phyloP scores from a whole-genome alignment of 92 coral and sea anemone species.

The Phenganax marumi region DNA sequence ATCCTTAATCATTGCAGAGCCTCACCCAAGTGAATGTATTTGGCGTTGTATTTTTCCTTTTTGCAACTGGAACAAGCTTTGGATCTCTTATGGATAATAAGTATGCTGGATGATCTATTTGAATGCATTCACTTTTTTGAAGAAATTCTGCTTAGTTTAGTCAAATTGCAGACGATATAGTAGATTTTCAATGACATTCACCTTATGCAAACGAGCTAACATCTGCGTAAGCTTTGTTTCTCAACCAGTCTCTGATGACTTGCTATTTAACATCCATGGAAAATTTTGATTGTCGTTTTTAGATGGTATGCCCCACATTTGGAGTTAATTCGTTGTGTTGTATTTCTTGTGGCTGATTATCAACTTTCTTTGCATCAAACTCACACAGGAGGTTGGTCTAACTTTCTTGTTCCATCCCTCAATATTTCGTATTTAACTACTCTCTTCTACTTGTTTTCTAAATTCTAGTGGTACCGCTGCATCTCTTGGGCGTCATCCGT shows the following conservation, averaged over 20 bases:
- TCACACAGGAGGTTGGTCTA: slow-evolving; percentile 65
- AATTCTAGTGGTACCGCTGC: slow-evolving; percentile 61
- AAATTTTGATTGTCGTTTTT: not conserved
- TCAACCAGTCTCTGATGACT: not conserved
- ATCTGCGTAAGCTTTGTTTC: not conserved
- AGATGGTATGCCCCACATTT: slow-evolving; percentile 85
- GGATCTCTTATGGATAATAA: slow-evolving; percentile 85
- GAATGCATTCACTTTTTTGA: no score
- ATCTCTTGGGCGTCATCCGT: slow-evolving; percentile 52
- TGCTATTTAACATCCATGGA: no score
- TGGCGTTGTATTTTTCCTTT: slow-evolving; percentile 65
- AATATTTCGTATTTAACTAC: not conserved
- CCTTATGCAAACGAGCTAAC: no score
- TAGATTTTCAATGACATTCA: no score
- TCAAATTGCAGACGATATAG: no score
- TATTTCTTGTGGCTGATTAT: slow-evolving; percentile 67
- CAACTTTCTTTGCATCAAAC: slow-evolving; percentile 60
- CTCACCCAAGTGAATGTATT: slow-evolving; percentile 62
- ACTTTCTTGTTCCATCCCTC: not conserved
- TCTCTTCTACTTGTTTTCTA: not conserved
- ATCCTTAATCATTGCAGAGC: slow-evolving; percentile 45
- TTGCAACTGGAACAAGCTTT: slow-evolving; percentile 67
- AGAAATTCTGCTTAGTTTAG: no score
- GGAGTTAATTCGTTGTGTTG: slow-evolving; percentile 71
- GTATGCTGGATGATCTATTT: slow-evolving; percentile 46